A percentile compares a stretch with the other conserved stretches of the same genome.
These are phyloP conservation scores for Myopa testacea DNA, from an alignment of 2,888 invertebrate species.

Conservation along the genomic window DNA sequence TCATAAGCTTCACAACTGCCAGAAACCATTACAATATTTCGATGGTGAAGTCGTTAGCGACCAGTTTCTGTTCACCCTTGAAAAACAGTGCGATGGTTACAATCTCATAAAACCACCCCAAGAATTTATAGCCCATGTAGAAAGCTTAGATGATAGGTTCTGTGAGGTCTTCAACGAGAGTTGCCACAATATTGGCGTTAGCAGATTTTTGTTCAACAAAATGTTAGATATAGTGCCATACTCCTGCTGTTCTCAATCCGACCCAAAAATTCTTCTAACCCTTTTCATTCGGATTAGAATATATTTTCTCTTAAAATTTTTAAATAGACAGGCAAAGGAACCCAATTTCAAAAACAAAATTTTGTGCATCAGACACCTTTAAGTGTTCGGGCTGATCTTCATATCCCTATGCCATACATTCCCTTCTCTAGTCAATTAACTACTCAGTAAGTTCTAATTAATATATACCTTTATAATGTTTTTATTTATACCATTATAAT, in stretches of 20 bases:
- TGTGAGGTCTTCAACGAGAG: background rate
- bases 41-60: background rate
- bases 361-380: slow-evolving; percentile 5
- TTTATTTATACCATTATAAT: background rate
- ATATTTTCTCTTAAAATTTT: slow-evolving; percentile 6
- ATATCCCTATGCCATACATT: background rate
- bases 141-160: background rate
- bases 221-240: slow-evolving; percentile 19
- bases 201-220: background rate
- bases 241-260: background rate
- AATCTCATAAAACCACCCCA: slow-evolving; percentile 14
- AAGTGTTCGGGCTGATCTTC: background rate
- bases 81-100: slow-evolving; percentile 17
- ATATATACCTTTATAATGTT: background rate
- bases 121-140: background rate
- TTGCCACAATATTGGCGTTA: slow-evolving; percentile 9
- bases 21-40: background rate
- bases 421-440: background rate
- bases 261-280: background rate
- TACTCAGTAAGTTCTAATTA: background rate
- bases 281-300: slow-evolving; percentile 12
- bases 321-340: background rate
- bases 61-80: slow-evolving; percentile 14
- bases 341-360: slow-evolving; percentile 19
- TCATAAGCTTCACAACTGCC: background rate